phyloP scores from a whole-genome alignment of 1,140 invertebrate species.

The Neelides sp. region DNA sequence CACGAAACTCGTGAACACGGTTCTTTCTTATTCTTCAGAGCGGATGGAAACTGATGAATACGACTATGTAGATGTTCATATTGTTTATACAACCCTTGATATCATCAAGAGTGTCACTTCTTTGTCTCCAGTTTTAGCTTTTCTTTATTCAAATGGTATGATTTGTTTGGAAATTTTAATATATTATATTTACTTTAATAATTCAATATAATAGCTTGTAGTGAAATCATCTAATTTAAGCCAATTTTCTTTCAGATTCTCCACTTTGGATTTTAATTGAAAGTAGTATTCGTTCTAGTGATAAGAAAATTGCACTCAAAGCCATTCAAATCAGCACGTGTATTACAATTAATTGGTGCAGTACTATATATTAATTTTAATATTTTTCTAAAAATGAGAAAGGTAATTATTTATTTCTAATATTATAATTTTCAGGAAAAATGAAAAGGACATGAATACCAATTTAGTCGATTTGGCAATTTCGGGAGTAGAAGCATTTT shows the following conservation, averaged over 20 bases:
- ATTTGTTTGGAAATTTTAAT: neutral
- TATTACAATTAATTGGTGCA: constrained; percentile 52
- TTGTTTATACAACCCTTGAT: constrained; percentile 21
- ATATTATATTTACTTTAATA: neutral
- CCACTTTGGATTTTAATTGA: constrained; percentile 43
- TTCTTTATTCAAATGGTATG: constrained; percentile 19
- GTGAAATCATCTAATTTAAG: constrained; percentile 8
- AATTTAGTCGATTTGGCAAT: constrained; percentile 21
- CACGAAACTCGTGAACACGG: constrained; percentile 45
- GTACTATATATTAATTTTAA: neutral
- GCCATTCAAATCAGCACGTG: constrained; percentile 48
- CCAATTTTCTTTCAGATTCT: constrained; percentile 35
- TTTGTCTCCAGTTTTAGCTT: constrained; percentile 22
- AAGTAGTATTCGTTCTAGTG: constrained; percentile 46
- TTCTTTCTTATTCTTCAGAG: constrained; percentile 36
- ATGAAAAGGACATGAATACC: constrained; percentile 5
- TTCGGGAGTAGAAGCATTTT: constrained; percentile 18
- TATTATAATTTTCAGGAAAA: constrained; percentile 13
- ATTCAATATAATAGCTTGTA: neutral
- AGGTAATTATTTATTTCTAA: neutral
- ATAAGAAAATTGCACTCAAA: constrained; percentile 51
- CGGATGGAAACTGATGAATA: constrained; percentile 18
- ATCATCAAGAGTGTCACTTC: constrained; percentile 24
- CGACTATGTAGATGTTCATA: constrained; percentile 10
- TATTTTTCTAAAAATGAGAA: neutral